Evolutionary conservation across 2,113 vertebrate species (phyloP), one percentile per base, ranked within the genome.

Genomic region (Engystomops pustulosus): DNA sequence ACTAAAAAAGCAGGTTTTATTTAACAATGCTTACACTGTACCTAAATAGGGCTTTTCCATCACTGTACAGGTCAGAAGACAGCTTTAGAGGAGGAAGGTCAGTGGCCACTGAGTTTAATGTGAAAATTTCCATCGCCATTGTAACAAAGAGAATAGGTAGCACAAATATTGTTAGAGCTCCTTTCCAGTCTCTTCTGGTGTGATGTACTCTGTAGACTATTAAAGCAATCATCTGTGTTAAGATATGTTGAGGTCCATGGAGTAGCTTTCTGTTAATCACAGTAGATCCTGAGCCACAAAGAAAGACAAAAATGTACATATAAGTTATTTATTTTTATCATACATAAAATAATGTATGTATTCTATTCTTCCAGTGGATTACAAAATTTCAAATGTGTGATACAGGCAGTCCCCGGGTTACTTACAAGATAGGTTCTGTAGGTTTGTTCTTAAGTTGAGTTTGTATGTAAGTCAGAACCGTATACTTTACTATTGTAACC

Each of bases 81-180:
- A 71, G 38, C 38, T 71, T 71, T 1, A 71, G 69, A 25, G 69
- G 20, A 23, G 69, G 69, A 44, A 10, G n/a, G 11, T 71, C 38
- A 0, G 85, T 41, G 6, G 88, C 84, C 80, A 92, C 53, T 0
- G 93, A 92, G 36, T 90, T 90, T 80, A 94, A 91, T 23, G 86
- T 91, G 4, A 94, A 93, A 72, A 95, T 83, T n/a, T 86, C 89
- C 93, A 93, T 94, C 6, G 91, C 93, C 87, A 93, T 71, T 8
- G 91, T 91, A 81, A 95, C 91, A 25, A 94, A 92, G 51, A 94
- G 75, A 9, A 93, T 74, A 0, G 94, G 91, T 30, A 94, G 85
- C 30, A 93, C 83, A 47, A 93, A 70, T 0, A 82, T 36, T 0
- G 86, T 81, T 9, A 91, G 8, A 0, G 83, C 85, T 34, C 85